These are phyloP conservation scores for Caenorhabditis virilis DNA, from an alignment of 2,888 invertebrate genomes.

Conservation along the genomic window DNA sequence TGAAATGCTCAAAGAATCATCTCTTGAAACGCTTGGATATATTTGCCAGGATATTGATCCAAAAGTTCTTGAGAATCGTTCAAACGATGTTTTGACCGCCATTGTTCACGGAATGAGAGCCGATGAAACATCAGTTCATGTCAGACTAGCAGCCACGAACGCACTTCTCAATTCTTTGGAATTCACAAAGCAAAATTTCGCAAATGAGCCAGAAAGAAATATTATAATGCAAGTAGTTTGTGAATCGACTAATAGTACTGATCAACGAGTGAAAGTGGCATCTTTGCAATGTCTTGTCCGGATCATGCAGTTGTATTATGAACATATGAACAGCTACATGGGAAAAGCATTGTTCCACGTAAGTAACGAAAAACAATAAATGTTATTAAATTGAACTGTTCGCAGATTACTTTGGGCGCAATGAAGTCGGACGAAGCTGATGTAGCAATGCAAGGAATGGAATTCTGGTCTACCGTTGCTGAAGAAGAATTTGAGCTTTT, in stretches of 20 bases:
- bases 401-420: slow-evolving; percentile 89
- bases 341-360: slow-evolving; percentile 91
- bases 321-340: slow-evolving; percentile 99
- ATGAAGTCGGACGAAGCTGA: slow-evolving; percentile 97
- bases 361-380: slow-evolving; percentile 48
- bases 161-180: slow-evolving; percentile 95
- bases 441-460: slow-evolving; percentile 81
- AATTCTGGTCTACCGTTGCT: slow-evolving; percentile 99
- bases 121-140: slow-evolving; percentile 82
- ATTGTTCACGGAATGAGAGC: slow-evolving; percentile 98
- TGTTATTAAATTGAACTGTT: slow-evolving; percentile 5
- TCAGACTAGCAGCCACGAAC: slow-evolving; percentile 91
- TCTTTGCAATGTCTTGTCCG: slow-evolving; percentile 97
- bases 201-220: slow-evolving; percentile 93
- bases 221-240: slow-evolving; percentile 99
- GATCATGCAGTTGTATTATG: slow-evolving; percentile 96
- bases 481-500: slow-evolving; percentile 97
- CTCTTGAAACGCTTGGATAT: slow-evolving; percentile 95
- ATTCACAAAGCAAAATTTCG: slow-evolving; percentile 97
- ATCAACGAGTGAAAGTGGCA: slow-evolving; percentile 87
- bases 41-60: slow-evolving; percentile 92
- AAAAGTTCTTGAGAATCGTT: slow-evolving; percentile 82
- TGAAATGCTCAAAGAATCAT: slow-evolving; percentile 93
- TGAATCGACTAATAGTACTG: slow-evolving; percentile 92
- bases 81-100: slow-evolving; percentile 94